phyloP scores from a whole-genome alignment of 2,113 vertebrate genomes.

The Circaetus gallicus region DNA sequence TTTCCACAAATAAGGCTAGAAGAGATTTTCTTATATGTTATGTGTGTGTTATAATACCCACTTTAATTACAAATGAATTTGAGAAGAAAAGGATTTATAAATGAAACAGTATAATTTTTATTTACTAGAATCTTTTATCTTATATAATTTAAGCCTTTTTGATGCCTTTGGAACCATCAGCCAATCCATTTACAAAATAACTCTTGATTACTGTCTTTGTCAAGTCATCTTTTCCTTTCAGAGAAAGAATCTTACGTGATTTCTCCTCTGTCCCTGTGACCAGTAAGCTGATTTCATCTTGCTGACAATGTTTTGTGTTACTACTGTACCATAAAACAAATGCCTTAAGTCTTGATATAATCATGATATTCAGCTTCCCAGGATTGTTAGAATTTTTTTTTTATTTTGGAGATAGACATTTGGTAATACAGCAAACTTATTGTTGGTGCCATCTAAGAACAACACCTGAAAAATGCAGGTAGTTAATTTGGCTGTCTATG shows the following conservation, averaged over 20 bases:
- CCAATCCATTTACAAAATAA: background rate
- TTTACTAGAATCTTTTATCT: background rate
- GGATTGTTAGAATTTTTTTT: background rate
- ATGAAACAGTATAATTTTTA: background rate
- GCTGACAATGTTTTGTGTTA: background rate
- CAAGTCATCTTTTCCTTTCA: constrained; percentile 13
- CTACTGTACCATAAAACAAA: background rate
- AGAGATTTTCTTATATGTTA: background rate
- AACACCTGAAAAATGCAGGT: background rate
- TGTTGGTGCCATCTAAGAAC: background rate
- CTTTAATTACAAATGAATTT: background rate
- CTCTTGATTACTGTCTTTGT: background rate
- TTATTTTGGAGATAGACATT: background rate
- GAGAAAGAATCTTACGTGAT: background rate
- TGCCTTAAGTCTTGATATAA: background rate
- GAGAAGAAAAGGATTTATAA: background rate
- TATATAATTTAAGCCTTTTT: background rate
- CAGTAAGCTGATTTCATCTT: background rate
- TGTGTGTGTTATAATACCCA: background rate
- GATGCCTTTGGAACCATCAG: background rate
- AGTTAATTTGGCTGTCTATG: background rate
- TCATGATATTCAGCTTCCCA: background rate
- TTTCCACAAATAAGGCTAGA: background rate
- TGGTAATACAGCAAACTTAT: background rate
- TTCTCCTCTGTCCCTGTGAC: background rate